Base-by-base conservation (phyloP, 1,140 invertebrate species). In the Sycobia sp. region DNA sequence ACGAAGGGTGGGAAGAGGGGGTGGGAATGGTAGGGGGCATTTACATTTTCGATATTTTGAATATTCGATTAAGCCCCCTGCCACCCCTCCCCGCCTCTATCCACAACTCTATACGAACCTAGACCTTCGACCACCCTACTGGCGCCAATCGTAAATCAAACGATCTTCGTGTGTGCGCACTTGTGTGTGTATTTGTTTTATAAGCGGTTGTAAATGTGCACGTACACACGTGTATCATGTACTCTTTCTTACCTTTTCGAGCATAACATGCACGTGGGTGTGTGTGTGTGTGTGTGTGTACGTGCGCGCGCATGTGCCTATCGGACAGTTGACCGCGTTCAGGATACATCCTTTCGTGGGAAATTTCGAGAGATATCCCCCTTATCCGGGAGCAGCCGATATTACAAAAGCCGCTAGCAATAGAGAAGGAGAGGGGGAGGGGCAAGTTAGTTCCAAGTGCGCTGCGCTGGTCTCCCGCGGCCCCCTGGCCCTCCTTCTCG, bases 31-130 rank as follows among this genome's bases (percentile, higher is more conserved):
- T n/a, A n/a, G 1, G 32, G n/a, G 36, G 53, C 14, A 49, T 34
- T 39, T 55, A 56, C 61, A 3, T 63, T 57, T 55, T 57, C 51
- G 61, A 64, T n/a, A n/a, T 64, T 64, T 64, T 64, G 62, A 64
- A 64, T 64, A 64, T 57, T 50, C 62, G 49, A 64, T 64, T 44
- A 64, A 54, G n/a, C 11, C 38, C 13, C 23, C n/a, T 22, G 0
- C 29, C 16, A 36, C 20, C 20, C 20, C 22, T 39, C 16, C 10
- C 25, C 20, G 13, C 41, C 55, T 43, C 27, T 20, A 23, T 25
- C 36, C 10, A 39, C n/a, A 11, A 32, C 25, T 49, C 34, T n/a
- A n/a, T 4, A 11, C n/a, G 22, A 49, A 54, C 60, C 60, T 62
- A 51, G 61, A 63, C 53, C 61, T 57, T 44, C 51, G 20, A 18